Percentiles rank a stretch among this genome's conserved stretches.
Conservation (phyloP, 23 tunicate genomes). For the Styela clava region DNA sequence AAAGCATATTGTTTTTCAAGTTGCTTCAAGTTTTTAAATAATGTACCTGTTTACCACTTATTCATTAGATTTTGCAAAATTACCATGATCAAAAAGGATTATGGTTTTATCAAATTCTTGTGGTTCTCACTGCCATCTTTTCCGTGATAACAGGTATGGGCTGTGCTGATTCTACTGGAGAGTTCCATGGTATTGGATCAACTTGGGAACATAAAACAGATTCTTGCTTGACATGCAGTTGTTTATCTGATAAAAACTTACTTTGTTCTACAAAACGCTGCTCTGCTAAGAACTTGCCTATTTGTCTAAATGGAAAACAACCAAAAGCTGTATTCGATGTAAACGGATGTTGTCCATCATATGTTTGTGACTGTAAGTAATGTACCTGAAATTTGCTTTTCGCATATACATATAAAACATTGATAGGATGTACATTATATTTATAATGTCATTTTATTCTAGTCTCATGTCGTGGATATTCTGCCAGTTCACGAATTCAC, state of each 20-base stretch:
- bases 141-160: too few species aligned
- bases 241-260: constrained; percentile 59
- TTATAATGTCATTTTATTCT: too few species aligned
- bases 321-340: constrained; percentile 73
- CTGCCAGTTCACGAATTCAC: constrained; percentile 79
- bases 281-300: constrained; percentile 33
- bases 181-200: constrained; percentile 61
- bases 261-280: constrained; percentile 76
- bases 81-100: too few species aligned
- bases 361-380: constrained; percentile 92
- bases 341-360: constrained; percentile 85
- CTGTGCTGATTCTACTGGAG: constrained; percentile 70
- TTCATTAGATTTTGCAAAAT: too few species aligned
- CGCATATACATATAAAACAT: background rate
- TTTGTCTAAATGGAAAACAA: constrained; percentile 64
- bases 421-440: background rate
- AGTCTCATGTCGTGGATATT: constrained; percentile 88
- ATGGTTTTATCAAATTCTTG: too few species aligned
- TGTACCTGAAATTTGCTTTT: too few species aligned
- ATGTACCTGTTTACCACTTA: too few species aligned
- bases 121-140: too few species aligned
- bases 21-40: too few species aligned
- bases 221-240: constrained; percentile 74
- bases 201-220: constrained; percentile 68
- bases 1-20: too few species aligned